A percentile compares a stretch with the other conserved stretches of the same genome.
phyloP scores from a whole-genome alignment of 2,888 invertebrate species.

The Hoplodrina ambigua region DNA sequence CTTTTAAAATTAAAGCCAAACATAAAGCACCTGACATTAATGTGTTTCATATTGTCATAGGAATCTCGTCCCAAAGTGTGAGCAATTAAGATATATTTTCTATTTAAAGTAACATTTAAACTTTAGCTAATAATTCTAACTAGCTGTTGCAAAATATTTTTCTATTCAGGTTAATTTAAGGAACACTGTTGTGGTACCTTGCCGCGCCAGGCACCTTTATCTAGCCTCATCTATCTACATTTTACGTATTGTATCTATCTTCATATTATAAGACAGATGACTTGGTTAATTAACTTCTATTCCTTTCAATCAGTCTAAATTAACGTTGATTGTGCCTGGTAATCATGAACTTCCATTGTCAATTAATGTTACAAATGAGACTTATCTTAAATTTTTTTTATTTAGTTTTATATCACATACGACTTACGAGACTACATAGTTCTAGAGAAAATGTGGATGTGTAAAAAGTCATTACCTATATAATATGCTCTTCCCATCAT shows the following conservation, averaged over 20 bases:
- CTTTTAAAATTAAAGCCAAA: slow-evolving; percentile 58
- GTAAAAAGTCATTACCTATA: too few relatives aligned
- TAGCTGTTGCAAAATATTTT: slow-evolving; percentile 52
- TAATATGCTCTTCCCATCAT: too few relatives aligned
- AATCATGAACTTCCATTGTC: slow-evolving; percentile 4
- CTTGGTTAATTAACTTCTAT: slow-evolving; percentile 51
- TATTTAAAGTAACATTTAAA: slow-evolving; percentile 9
- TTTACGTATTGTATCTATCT: slow-evolving; percentile 11
- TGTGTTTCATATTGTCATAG: slow-evolving; percentile 27
- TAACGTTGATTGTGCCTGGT: slow-evolving; percentile 43
- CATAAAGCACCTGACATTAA: slow-evolving; percentile 38
- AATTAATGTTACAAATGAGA: not conserved
- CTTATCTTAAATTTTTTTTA: not conserved
- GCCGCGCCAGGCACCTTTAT: slow-evolving; percentile 67
- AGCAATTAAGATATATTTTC: slow-evolving; percentile 30
- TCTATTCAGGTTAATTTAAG: slow-evolving; percentile 56
- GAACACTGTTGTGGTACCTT: slow-evolving; percentile 59
- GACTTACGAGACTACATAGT: too few relatives aligned
- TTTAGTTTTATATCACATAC: not conserved
- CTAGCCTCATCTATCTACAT: slow-evolving; percentile 36
- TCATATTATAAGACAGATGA: slow-evolving; percentile 39
- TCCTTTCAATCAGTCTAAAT: slow-evolving; percentile 49
- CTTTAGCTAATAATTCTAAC: slow-evolving; percentile 36
- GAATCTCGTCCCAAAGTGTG: slow-evolving; percentile 20
- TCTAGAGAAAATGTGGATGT: too few relatives aligned